Conservation (phyloP, 2,113 vertebrate genomes). For the Stictonetta naevosa region DNA sequence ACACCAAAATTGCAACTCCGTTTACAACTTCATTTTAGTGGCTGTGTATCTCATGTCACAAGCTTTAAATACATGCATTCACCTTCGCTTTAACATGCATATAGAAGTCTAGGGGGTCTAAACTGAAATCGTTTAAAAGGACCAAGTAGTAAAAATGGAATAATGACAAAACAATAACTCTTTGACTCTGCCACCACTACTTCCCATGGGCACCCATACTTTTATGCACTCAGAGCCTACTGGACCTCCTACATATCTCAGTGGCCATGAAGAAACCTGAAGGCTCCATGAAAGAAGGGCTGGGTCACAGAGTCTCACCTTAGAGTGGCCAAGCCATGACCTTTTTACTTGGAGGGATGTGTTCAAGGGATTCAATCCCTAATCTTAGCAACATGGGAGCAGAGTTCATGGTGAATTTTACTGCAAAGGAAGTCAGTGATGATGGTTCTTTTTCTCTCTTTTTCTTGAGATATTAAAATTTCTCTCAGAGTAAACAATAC, state of each 20-base stretch:
- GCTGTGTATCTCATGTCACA: background rate
- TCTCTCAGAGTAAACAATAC: background rate
- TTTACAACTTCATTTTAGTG: background rate
- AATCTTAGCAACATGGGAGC: background rate
- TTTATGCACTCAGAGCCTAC: background rate
- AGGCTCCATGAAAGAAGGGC: background rate
- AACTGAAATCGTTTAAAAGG: background rate
- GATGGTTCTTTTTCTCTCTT: background rate
- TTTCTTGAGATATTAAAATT: background rate
- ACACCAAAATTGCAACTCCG: background rate
- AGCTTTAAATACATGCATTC: background rate
- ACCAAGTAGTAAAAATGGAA: background rate
- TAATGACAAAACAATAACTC: background rate
- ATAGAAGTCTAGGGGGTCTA: background rate
- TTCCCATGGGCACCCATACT: accelerated
- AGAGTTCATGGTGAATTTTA: background rate
- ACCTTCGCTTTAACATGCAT: background rate
- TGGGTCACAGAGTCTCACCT: background rate
- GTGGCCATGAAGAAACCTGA: background rate
- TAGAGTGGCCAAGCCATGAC: background rate
- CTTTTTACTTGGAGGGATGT: background rate
- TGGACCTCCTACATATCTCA: background rate
- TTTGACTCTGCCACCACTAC: background rate
- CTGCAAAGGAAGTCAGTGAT: background rate
- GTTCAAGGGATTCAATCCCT: background rate